Evolutionary conservation across 2,888 invertebrate genomes (phyloP).

Genomic region (Caenorhabditis zanzibari): DNA sequence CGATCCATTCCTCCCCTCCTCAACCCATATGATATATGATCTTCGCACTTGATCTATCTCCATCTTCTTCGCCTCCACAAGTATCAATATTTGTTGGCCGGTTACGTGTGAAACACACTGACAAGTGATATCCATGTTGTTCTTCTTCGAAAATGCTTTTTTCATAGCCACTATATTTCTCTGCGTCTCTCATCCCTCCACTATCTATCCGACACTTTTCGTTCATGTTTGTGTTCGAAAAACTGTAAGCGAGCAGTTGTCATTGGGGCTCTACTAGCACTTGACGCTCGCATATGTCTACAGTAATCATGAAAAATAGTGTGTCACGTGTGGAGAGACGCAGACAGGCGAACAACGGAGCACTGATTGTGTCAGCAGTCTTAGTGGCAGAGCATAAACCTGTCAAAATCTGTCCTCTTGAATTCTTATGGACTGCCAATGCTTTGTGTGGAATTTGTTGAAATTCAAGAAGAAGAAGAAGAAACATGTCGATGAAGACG

Average conservation of each 20-base stretch:
- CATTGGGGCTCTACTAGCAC: constrained; percentile 14
- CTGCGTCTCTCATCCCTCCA: constrained; percentile 7
- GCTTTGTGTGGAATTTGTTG: constrained; percentile 43
- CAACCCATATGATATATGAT: constrained; percentile 6
- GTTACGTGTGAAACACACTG: constrained; percentile 52
- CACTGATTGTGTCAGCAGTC: constrained; percentile 33
- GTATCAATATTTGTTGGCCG: constrained; percentile 25
- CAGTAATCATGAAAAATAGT: constrained; percentile 38
- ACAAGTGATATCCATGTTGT: constrained; percentile 49
- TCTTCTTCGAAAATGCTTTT: constrained; percentile 14
- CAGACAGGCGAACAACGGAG: constrained; percentile 25
- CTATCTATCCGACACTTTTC: constrained; percentile 1
- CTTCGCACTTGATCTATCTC: constrained; percentile 24
- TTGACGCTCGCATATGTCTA: constrained; percentile 58
- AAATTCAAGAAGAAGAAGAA: constrained; percentile 44
- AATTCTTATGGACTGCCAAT: constrained; percentile 36
- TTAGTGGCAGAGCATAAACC: background rate
- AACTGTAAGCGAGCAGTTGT: constrained; percentile 54
- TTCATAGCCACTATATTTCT: background rate
- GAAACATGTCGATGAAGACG: background rate
- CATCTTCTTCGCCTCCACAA: constrained; percentile 36
- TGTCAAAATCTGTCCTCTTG: constrained; percentile 3
- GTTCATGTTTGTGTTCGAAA: constrained; percentile 50
- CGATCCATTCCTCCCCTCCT: background rate
- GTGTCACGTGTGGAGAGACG: constrained; percentile 19